phyloP scores from a whole-genome alignment of 2,888 invertebrate genomes.

The Urechis unicinctus region DNA sequence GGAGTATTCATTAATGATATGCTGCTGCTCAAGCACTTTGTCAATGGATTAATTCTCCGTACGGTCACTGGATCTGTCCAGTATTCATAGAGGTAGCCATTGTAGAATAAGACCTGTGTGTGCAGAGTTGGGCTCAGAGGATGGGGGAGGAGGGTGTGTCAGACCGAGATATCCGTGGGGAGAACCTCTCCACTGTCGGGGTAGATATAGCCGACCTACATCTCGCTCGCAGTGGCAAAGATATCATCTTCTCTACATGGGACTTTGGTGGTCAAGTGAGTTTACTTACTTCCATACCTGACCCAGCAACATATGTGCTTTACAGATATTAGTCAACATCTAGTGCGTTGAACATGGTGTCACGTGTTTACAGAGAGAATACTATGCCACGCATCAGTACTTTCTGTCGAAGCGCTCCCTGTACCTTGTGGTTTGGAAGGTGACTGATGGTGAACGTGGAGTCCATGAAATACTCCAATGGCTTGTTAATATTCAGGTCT shows the following conservation, averaged over 20 bases:
- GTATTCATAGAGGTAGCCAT: too few species aligned
- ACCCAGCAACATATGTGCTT: too few species aligned
- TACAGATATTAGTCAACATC: neutral
- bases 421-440: constrained; percentile 88
- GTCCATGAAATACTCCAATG: constrained; percentile 86
- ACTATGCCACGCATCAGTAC: constrained; percentile 98
- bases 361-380: constrained; percentile 65
- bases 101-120: too few species aligned
- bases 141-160: constrained; percentile 17
- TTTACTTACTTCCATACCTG: too few species aligned
- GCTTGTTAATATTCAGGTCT: constrained; percentile 85
- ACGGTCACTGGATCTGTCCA: too few species aligned
- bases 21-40: too few species aligned
- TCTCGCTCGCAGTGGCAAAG: constrained; percentile 55
- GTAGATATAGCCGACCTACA: constrained; percentile 95
- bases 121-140: constrained; percentile 21
- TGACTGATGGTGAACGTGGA: constrained; percentile 84
- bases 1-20: too few species aligned
- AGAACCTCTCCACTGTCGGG: constrained; percentile 89
- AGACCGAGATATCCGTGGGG: constrained; percentile 53
- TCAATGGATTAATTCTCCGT: too few species aligned
- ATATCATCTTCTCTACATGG: constrained; percentile 70
- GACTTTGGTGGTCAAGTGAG: constrained; percentile 89
- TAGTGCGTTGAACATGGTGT: neutral
- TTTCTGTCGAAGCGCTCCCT: constrained; percentile 90